Percentiles rank a stretch among this genome's conserved stretches.
phyloP scores from a whole-genome alignment of 2,113 vertebrate species.

The Festucalex cinctus region DNA sequence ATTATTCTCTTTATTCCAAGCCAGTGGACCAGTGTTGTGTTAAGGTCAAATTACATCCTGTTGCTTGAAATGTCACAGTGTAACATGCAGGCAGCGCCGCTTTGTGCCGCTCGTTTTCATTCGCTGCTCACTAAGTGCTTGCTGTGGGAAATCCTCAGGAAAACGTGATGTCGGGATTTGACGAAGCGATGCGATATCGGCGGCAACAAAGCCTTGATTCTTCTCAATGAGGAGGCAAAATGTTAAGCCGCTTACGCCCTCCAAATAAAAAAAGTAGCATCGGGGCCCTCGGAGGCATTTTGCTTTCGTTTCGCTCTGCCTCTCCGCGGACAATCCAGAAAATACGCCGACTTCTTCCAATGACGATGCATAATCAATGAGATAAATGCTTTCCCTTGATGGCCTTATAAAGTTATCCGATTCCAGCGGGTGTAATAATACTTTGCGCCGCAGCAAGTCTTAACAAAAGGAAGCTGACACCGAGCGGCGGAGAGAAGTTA shows the following conservation, averaged over 20 bases:
- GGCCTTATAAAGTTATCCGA: conserved; percentile 60
- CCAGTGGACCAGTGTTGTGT: background rate
- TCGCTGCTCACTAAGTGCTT: conserved; percentile 7
- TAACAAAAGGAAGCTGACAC: conserved; percentile 73
- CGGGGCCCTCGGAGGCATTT: conserved; percentile 40
- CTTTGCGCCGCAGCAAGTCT: conserved; percentile 69
- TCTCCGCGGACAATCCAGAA: conserved; percentile 21
- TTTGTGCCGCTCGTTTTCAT: conserved; percentile 10
- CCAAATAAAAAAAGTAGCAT: conserved; percentile 62
- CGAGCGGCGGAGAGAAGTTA: conserved; percentile 53
- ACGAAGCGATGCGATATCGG: conserved; percentile 27
- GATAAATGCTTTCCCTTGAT: conserved; percentile 59
- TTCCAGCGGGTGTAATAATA: conserved; percentile 70
- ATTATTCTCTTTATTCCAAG: background rate
- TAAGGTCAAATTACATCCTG: conserved; percentile 1
- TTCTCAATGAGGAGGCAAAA: conserved; percentile 55
- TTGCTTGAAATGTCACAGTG: background rate
- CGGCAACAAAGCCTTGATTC: conserved; percentile 48
- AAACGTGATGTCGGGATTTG: conserved; percentile 34
- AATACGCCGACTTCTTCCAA: conserved; percentile 21
- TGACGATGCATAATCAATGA: conserved; percentile 58
- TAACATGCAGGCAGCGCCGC: background rate
- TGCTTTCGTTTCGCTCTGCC: too few species aligned
- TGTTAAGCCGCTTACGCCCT: conserved; percentile 65
- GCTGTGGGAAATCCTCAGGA: conserved; percentile 6